Base-by-base conservation (phyloP, 2,888 invertebrate species). In the Ctenicera cuprea region DNA sequence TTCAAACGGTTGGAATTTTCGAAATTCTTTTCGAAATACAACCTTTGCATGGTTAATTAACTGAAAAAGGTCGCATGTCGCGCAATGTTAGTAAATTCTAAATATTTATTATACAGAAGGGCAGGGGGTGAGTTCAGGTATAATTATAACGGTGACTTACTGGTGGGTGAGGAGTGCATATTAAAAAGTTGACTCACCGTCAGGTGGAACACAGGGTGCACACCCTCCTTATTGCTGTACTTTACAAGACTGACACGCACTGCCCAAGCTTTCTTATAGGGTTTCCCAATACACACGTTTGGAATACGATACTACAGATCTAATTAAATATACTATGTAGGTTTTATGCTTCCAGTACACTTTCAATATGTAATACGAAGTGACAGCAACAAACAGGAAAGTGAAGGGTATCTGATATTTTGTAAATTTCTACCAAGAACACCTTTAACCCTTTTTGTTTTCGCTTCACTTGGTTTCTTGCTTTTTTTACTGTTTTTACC, bases 131-230 rank as follows among this genome's bases (percentile, higher is more conserved):
- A 37, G 22, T 52, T 26, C 38, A 38, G 14, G 16, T 41, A 41
- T 66, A 38, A 66, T 33, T 33, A 33, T 33, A 38, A 41, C n/a
- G 20, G 11, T 37, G 20, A 38, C 12, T 66, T 54, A 57, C 16
- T 33, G 3, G n/a, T 37, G 33, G 3, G n/a, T 37, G 33, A 57
- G 16, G 57, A 57, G 33, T 57, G 57, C 57, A 57, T 57, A 78
- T 72, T 79, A 79, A 77, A 78, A 72, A 77, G 77, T 78, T 81
- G 80, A 81, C 80, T 81, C 80, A 81, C 80, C 80, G 73, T 75
- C 67, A 73, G 75, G 73, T 73, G 63, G 33, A 72, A 61, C 37
- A 61, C 61, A 67, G 76, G 72, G 75, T 75, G 69, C 73, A 71
- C 74, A 74, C 77, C 78, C 77, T 77, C 74, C 52, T 11, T 57